Evolutionary conservation across 2,797 vertebrate genomes (phyloP), one percentile per base, ranked within the genome.

Genomic region (Anguilla obscura): DNA sequence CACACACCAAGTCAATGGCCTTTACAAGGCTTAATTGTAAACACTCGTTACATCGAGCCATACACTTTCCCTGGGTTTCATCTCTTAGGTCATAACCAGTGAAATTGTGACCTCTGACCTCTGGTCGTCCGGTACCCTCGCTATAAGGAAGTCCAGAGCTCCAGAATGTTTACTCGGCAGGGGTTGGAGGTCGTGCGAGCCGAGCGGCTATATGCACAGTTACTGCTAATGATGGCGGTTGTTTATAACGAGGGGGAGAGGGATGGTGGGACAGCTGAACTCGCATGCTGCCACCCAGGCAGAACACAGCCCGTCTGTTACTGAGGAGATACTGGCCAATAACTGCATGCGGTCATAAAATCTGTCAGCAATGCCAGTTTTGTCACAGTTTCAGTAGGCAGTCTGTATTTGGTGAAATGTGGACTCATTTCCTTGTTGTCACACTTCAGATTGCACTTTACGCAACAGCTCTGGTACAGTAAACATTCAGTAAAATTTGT

Each of bases 111-210:
- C 56, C 56, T 58, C 30, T 48, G 45, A 84, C 9, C 76, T 66
- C 60, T 69, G 86, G 74, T 56, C 33, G 40, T 40, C 85, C 74
- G 50, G 90, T 93, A 93, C 91, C 91, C 87, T 91, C 92, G 92
- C 88, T 84, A 45, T 88, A 90, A 92, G 91, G 90, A 91, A 90
- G 89, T 90, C 87, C 91, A 92, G 91, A 94, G 90, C 91, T 89
- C 76, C 56, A 85, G 24, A 88, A 90, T 95, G 94, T 95, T 95
- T 95, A 95, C 92, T 92, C 91, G 85, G 18, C 14, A 52, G 63
- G 92, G 90, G 89, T 93, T 91, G 94, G 89, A 94, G 92, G 92
- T 92, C 91, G 87, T 90, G 90, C 83, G 90, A 92, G 88, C 90
- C 16, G 76, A 24, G 8, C 45, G n/a, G 54, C 90, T 87, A 82